Base-by-base conservation (phyloP, 2,888 invertebrate species). In the Lasioglossum villosulum region DNA sequence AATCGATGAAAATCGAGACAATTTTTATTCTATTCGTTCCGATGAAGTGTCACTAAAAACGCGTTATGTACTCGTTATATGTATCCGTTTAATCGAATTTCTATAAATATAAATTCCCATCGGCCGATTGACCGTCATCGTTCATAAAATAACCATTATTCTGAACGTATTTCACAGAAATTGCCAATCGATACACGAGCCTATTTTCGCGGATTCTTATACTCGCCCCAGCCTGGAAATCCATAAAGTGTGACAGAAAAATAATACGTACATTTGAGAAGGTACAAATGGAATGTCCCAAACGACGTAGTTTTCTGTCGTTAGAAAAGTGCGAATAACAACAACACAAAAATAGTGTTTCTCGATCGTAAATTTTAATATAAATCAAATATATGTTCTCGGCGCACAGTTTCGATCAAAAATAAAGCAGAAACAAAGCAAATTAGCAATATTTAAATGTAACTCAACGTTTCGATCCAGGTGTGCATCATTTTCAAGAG, bases 121-220 rank as follows among this genome's bases (percentile, higher is more conserved):
- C 70, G 16, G 34, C n/a, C 48, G 48, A 37, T n/a, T 68, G 74
- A 74, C 23, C 45, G 66, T 71, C 70, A 70, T 37, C n/a, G 12
- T 30, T 16, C 39, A 80, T 56, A 56, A 80, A 70, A 75, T 70
- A 52, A n/a, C n/a, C n/a, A 42, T 16, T 48, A 72, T 52, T 27
- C 39, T 0, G 68, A 23, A 19, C 12, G 68, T 68, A 68, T 39
- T 39, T 75, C 37, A 39, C 39, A 56, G 80, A 70, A 68, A 75
- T 75, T 75, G 80, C 27, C 80, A 80, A 80, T 80, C 75, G 52
- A 39, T 30, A 30, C 23, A 23, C 23, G 66, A 45, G 45, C 45
- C n/a, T 56, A 52, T 56, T n/a, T 45, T 48, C 66, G n/a, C 45
- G 34, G n/a, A n/a, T 63, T 1, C 23, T 52, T 34, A 68, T 48